Conservation (phyloP, 2,888 invertebrate genomes). For the Anaspis maculata region DNA sequence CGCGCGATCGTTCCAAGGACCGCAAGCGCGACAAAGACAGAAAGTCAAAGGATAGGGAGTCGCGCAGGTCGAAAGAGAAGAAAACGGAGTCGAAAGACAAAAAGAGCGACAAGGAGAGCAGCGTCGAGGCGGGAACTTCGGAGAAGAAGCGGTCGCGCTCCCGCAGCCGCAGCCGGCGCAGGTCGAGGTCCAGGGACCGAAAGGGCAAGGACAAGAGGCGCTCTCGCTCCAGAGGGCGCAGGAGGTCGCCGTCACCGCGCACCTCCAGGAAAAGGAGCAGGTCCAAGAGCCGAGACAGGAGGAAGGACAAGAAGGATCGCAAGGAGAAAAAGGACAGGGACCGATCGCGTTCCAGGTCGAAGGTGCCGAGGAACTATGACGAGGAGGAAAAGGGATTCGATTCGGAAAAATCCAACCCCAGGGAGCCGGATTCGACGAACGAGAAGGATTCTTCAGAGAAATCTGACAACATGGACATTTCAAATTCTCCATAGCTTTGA, state of each 20-base stretch:
- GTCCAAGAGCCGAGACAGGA: conserved; percentile 26
- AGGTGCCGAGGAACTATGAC: conserved; percentile 46
- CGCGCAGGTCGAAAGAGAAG: conserved; percentile 29
- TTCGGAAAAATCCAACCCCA: conserved; percentile 31
- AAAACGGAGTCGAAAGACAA: conserved; percentile 34
- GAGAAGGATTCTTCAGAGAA: conserved; percentile 50
- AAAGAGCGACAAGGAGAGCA: conserved; percentile 35
- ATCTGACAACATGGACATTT: conserved; percentile 73
- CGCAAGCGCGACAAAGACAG: conserved; percentile 20
- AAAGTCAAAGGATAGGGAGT: conserved; percentile 26
- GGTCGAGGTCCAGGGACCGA: conserved; percentile 49
- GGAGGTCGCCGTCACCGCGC: conserved; percentile 39
- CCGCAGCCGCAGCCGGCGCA: conserved; percentile 48
- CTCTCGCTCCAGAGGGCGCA: conserved; percentile 43
- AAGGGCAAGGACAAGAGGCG: conserved; percentile 38
- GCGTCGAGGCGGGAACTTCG: conserved; percentile 32
- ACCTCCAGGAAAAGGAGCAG: conserved; percentile 29
- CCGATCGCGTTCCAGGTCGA: conserved; percentile 28
- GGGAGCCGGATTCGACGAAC: conserved; percentile 24
- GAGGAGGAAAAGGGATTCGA: conserved; percentile 47
- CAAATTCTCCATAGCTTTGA: conserved; percentile 57
- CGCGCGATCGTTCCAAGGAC: conserved; percentile 24
- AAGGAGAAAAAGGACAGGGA: conserved; percentile 20
- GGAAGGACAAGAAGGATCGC: conserved; percentile 28
- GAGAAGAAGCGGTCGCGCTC: conserved; percentile 48